Evolutionary conservation across 2,888 invertebrate genomes (phyloP), one percentile per base, ranked within the genome.

Genomic region (Stramonita haemastoma): DNA sequence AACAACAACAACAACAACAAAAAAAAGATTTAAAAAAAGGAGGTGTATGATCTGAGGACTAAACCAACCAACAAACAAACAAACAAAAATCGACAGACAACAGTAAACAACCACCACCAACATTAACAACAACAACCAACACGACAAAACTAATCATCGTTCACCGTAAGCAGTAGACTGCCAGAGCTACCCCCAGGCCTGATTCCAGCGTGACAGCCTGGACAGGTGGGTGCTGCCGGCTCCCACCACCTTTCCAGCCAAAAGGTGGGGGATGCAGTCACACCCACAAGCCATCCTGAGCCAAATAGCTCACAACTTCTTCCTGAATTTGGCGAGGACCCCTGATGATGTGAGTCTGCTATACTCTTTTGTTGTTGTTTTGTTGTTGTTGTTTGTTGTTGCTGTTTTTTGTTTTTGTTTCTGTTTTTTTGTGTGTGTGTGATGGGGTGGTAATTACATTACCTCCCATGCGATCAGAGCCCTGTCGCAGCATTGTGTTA

Each of bases 391-490:
- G 17, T 4, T 26, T 66, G 11, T 2, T 73, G 73, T 11, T 73
- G 22, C 22, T 79, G 32, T 15, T 11, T 32, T 32, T 32, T 13
- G 79, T 32, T 29, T 11, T 79, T 22, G n/a, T 46, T 15, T 5
- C 11, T 83, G 56, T 46, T 46, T 46, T 46, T 46, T 46, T 83
- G 83, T 46, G 83, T 83, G 83, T 46, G 83, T 83, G n/a, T n/a
- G n/a, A n/a, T n/a, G n/a, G n/a, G n/a, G n/a, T n/a, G n/a, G n/a
- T n/a, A n/a, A n/a, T n/a, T n/a, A n/a, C n/a, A n/a, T n/a, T n/a
- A n/a, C n/a, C n/a, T n/a, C n/a, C n/a, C n/a, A n/a, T n/a, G n/a
- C n/a, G n/a, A n/a, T n/a, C n/a, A n/a, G n/a, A n/a, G n/a, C n/a
- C n/a, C n/a, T n/a, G n/a, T n/a, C n/a, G n/a, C n/a, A n/a, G n/a